Evolutionary conservation across 2,113 vertebrate species (phyloP), one percentile per base, ranked within the genome.

Genomic region (Setophaga coronata): DNA sequence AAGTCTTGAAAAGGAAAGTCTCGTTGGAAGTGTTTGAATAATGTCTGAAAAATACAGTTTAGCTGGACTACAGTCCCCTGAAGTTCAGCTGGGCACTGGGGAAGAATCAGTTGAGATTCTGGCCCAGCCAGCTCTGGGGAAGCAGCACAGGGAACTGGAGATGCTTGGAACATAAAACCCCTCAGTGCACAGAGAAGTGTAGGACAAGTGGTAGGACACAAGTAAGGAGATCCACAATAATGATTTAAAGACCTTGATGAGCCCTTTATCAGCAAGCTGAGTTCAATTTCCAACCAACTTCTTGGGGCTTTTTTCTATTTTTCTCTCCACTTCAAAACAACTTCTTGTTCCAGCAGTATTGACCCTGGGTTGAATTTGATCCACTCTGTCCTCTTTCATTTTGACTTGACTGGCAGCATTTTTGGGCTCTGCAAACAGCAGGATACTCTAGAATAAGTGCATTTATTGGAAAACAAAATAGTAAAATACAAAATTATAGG

Each of bases 1-100:
- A 50, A 42, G 42, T 58, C 71, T 80, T 73, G 66, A 60, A 88
- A 86, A 66, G 53, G 54, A 79, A 91, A 48, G 31, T 43, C 54
- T 86, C 29, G 1, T 26, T 85, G 79, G 56, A 79, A 87, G 28
- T 38, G 18, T 53, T 73, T 89, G 70, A 91, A 26, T 88, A 88
- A 53, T 3, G 21, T 51, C 58, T 73, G 67, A 78, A 74, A 67
- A 94, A 76, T 54, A 31, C 34, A 50, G 38, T 54, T 54, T 33
- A 53, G 38, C 48, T 54, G 31, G 2, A 5, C 14, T 29, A 14
- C 11, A 65, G 47, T 11, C 77, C 4, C 25, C n/a, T 74, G 10
- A 94, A 66, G 33, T 88, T 54, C 50, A 81, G 15, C 15, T 4
- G 2, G 29, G 38, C 33, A 36, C 42, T 72, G 40, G 16, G 50